These are phyloP conservation scores for Hesperia comma DNA, from an alignment of 2,888 invertebrate genomes.

Conservation along the genomic window DNA sequence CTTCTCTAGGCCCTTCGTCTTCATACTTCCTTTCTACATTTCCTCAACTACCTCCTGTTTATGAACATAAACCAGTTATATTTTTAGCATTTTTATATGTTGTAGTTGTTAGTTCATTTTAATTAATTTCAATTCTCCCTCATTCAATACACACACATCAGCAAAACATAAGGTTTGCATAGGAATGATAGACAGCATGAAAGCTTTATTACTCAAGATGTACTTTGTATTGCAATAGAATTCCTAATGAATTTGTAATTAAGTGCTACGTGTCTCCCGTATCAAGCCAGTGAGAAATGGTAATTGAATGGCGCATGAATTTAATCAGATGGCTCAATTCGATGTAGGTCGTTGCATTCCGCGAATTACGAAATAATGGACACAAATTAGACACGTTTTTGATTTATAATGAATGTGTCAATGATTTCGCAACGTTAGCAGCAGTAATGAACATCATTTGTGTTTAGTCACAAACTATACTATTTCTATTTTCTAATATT, in stretches of 20 bases:
- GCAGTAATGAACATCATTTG: neutral
- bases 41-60: too few species aligned
- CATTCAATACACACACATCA: too few species aligned
- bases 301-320: conserved; percentile 36
- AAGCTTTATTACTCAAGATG: conserved; percentile 6
- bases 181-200: neutral
- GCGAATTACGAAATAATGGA: conserved; percentile 16
- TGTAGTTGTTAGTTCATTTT: too few species aligned
- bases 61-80: too few species aligned
- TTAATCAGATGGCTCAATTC: conserved; percentile 32
- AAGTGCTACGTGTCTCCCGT: conserved; percentile 34
- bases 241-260: conserved; percentile 35
- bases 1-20: too few species aligned
- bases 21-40: too few species aligned
- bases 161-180: neutral
- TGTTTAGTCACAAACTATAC: neutral
- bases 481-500: too few species aligned
- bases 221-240: conserved; percentile 27
- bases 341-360: conserved; percentile 33
- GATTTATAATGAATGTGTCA: conserved; percentile 9
- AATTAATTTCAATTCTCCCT: too few species aligned
- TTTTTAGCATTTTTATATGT: too few species aligned
- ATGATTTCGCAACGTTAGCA: neutral
- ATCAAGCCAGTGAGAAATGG: conserved; percentile 35
- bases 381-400: conserved; percentile 9